A percentile compares a stretch with the other conserved stretches of the same genome.
These are phyloP conservation scores for Oopsacas minuta DNA, from an alignment of 37 sponge, comb jelly and placozoan genomes.

Conservation along the genomic window DNA sequence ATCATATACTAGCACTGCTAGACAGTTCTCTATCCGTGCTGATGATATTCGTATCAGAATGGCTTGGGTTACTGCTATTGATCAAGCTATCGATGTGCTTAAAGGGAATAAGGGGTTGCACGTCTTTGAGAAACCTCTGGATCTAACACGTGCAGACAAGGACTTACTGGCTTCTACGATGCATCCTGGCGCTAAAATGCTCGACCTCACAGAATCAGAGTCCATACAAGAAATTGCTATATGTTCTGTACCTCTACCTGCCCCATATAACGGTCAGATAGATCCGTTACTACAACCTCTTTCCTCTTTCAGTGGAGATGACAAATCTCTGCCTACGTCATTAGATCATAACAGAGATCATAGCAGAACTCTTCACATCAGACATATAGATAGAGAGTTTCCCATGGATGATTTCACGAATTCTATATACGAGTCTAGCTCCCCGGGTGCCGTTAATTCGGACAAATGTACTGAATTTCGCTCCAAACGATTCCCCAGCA, in stretches of 20 bases:
- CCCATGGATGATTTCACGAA: neutral
- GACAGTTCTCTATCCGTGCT: neutral
- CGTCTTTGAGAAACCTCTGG: neutral
- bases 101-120: neutral
- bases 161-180: neutral
- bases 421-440: neutral
- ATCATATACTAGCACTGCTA: neutral
- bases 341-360: neutral
- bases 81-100: neutral
- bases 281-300: neutral
- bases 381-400: neutral
- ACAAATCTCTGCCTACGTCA: neutral
- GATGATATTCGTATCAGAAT: neutral
- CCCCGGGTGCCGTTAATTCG: neutral
- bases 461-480: neutral
- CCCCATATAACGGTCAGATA: neutral
- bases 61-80: slow-evolving; percentile 1
- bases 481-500: neutral
- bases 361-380: neutral
- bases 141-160: neutral
- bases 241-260: neutral
- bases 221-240: neutral
- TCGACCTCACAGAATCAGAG: neutral
- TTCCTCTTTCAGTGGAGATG: neutral
- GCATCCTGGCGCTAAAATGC: neutral